Evolutionary conservation across 2,888 invertebrate genomes (phyloP).

Genomic region (Sarcophaga variegata): DNA sequence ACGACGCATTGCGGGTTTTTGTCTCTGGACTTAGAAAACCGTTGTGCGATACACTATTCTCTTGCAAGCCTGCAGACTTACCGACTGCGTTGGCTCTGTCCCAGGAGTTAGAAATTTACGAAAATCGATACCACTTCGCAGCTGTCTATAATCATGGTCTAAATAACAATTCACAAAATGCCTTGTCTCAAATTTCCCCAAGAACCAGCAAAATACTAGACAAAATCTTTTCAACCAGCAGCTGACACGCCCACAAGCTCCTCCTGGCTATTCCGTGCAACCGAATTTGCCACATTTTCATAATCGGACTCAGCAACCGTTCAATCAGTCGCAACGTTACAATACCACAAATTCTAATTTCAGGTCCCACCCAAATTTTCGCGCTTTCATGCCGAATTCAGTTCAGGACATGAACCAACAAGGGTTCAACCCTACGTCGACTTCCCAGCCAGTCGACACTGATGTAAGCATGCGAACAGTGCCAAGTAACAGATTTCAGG

Average conservation of each 20-base stretch:
- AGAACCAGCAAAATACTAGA: no score
- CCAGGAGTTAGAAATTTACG: conserved; percentile 59
- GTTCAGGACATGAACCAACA: no score
- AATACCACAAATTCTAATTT: not conserved
- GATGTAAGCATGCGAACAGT: conserved; percentile 31
- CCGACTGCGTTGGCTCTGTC: conserved; percentile 36
- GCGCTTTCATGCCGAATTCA: not conserved
- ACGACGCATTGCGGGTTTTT: conserved; percentile 42
- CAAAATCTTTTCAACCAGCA: not conserved
- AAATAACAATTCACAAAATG: not conserved
- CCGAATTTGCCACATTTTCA: no score
- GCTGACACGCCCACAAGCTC: not conserved
- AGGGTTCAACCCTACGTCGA: not conserved
- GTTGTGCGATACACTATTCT: conserved; percentile 37
- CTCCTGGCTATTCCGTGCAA: not conserved
- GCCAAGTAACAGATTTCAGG: not conserved
- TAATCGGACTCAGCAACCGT: not conserved
- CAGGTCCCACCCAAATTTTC: not conserved
- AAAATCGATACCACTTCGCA: conserved; percentile 40
- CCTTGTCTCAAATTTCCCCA: not conserved
- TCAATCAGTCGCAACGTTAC: no score
- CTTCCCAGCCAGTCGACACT: conserved; percentile 9
- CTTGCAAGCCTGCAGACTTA: conserved; percentile 49
- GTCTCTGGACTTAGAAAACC: conserved; percentile 39
- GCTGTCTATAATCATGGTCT: conserved; percentile 20